A percentile compares a stretch with the other conserved stretches of the same genome.
phyloP scores from a whole-genome alignment of 2,888 invertebrate genomes.

The Helicoverpa assulta region DNA sequence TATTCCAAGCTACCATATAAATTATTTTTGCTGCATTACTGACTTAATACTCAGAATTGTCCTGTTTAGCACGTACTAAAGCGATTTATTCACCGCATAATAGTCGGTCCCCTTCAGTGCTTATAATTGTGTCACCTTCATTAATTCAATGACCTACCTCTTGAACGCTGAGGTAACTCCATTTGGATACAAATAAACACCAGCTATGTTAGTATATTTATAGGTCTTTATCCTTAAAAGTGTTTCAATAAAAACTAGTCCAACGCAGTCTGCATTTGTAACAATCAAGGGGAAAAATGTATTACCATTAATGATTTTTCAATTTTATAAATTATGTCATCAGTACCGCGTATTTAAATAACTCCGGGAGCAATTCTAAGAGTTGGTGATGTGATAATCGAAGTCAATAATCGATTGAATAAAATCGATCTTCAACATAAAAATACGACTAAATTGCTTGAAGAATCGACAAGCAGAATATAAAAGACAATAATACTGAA shows the following conservation, averaged over 20 bases:
- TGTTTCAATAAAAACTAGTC: conserved; percentile 46
- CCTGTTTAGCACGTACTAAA: conserved; percentile 41
- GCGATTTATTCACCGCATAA: conserved; percentile 45
- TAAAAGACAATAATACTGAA: background rate
- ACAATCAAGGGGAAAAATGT: conserved; percentile 8
- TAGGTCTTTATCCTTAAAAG: conserved; percentile 33
- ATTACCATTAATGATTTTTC: conserved; percentile 1
- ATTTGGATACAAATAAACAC: conserved; percentile 54
- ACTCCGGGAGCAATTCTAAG: background rate
- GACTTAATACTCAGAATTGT: conserved; percentile 47
- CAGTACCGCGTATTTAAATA: conserved; percentile 7
- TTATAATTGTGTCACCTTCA: conserved; percentile 61
- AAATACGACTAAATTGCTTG: background rate
- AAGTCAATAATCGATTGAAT: conserved; percentile 5
- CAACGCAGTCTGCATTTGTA: background rate
- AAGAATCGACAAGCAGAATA: background rate
- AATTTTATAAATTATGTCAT: background rate
- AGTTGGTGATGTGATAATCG: conserved; percentile 28
- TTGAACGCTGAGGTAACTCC: conserved; percentile 37
- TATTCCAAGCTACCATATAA: conserved; percentile 14
- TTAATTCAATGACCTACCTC: conserved; percentile 60
- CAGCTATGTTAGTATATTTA: conserved; percentile 36
- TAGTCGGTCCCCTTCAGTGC: conserved; percentile 44
- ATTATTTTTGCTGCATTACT: conserved; percentile 20
- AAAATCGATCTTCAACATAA: conserved; percentile 8